Conservation (phyloP, 2,797 vertebrate species). For the Alosa sapidissima region DNA sequence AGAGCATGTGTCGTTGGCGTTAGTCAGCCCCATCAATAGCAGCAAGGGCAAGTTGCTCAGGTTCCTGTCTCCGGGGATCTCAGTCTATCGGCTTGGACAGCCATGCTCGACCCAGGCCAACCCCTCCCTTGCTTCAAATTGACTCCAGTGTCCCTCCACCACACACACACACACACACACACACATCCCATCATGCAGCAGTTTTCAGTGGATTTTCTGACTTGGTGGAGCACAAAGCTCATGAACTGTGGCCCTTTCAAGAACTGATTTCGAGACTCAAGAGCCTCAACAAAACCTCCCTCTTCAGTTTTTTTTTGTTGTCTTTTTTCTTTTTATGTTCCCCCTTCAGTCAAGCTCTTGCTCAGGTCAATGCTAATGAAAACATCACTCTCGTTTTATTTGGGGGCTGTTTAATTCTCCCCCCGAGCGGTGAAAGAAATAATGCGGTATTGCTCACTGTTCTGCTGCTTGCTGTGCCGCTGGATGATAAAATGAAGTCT, state of each 20-base stretch:
- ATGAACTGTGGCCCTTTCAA: neutral
- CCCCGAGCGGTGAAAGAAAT: neutral
- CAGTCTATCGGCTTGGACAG: neutral
- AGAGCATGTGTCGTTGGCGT: neutral
- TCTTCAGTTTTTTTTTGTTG: neutral
- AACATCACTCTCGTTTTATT: conserved; percentile 12
- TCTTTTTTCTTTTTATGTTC: neutral
- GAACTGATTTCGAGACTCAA: neutral
- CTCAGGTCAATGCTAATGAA: neutral
- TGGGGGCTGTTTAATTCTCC: neutral
- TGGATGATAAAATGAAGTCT: neutral
- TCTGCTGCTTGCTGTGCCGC: neutral
- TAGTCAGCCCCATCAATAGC: neutral
- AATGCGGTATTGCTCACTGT: neutral
- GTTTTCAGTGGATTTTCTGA: neutral
- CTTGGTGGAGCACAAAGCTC: neutral
- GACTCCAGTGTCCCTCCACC: neutral
- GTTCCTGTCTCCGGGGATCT: neutral
- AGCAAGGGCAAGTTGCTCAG: conserved; percentile 17
- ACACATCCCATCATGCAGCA: neutral
- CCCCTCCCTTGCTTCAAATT: neutral
- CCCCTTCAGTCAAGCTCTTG: neutral
- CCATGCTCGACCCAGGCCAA: neutral
- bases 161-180: neutral
- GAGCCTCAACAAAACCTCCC: neutral